Percentiles rank a stretch among this genome's conserved stretches.
Evolutionary conservation across 2,113 vertebrate species (phyloP).

Genomic region (Coturnix japonica): DNA sequence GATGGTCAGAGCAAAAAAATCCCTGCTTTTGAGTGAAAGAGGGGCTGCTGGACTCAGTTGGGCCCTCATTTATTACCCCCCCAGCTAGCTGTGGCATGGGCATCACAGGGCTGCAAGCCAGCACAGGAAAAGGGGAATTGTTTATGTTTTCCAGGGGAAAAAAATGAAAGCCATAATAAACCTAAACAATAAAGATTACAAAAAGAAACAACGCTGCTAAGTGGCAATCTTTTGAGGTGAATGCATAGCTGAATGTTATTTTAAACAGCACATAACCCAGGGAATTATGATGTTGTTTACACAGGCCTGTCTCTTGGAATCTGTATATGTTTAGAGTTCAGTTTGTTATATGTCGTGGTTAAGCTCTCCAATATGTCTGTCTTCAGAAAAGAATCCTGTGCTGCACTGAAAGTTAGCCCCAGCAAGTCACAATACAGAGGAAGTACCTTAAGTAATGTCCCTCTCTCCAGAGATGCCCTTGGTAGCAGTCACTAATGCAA

Average conservation of each 20-base stretch:
- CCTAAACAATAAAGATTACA: constrained; percentile 60
- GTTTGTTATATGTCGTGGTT: constrained; percentile 59
- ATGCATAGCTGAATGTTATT: constrained; percentile 52
- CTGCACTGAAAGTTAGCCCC: constrained; percentile 48
- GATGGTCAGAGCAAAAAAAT: neutral
- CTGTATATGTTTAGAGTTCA: constrained; percentile 56
- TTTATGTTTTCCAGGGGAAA: constrained; percentile 19
- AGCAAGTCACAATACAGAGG: constrained; percentile 52
- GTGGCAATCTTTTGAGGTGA: constrained; percentile 61
- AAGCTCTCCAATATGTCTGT: constrained; percentile 60
- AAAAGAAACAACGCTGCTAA: constrained; percentile 46
- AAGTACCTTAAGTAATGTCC: constrained; percentile 69
- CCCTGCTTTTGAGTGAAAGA: neutral
- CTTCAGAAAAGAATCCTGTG: constrained; percentile 45
- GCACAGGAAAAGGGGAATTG: neutral
- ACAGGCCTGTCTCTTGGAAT: constrained; percentile 51
- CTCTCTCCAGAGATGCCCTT: constrained; percentile 65
- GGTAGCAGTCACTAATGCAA: constrained; percentile 73
- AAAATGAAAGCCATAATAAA: constrained; percentile 50
- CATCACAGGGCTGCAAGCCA: fast-evolving
- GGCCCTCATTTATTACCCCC: neutral
- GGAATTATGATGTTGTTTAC: constrained; percentile 70
- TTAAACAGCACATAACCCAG: constrained; percentile 62
- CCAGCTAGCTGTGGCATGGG: fast-evolving
- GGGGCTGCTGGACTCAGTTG: fast-evolving